phyloP scores from a whole-genome alignment of 2,113 vertebrate genomes.

The Thermophis baileyi region DNA sequence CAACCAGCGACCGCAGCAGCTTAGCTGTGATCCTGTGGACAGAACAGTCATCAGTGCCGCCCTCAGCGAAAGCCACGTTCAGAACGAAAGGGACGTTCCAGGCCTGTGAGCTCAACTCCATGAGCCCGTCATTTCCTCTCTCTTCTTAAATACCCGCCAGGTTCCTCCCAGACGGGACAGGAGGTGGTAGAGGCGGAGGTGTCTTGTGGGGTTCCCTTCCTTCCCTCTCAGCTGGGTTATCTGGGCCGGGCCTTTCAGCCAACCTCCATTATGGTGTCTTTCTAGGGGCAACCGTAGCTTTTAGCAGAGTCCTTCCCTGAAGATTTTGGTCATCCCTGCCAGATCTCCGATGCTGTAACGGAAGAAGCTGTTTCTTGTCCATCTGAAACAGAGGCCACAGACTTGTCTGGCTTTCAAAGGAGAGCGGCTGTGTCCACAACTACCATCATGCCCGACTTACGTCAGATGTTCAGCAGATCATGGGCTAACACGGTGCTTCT shows the following conservation, averaged over 20 bases:
- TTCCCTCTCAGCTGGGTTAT: neutral
- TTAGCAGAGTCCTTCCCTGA: neutral
- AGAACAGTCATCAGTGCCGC: neutral
- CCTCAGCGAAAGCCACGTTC: neutral
- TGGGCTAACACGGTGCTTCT: neutral
- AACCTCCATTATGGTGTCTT: neutral
- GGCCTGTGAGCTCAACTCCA: neutral
- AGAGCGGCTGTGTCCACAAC: neutral
- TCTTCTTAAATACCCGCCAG: neutral
- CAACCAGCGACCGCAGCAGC: neutral
- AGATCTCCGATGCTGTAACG: neutral
- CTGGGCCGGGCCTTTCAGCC: neutral
- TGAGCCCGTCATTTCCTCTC: neutral
- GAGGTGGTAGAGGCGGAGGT: neutral
- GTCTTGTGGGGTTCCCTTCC: neutral
- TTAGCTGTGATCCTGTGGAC: neutral
- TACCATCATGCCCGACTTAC: neutral
- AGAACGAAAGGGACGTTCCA: rapidly evolving
- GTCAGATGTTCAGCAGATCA: neutral
- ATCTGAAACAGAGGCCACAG: neutral
- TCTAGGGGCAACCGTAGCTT: neutral
- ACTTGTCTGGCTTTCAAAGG: neutral
- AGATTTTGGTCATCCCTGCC: neutral
- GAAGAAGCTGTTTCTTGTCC: neutral
- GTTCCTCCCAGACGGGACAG: neutral